Evolutionary conservation across 1,140 invertebrate species (phyloP), one percentile per base, ranked within the genome.

Genomic region (Drosophila sulfurigaster): DNA sequence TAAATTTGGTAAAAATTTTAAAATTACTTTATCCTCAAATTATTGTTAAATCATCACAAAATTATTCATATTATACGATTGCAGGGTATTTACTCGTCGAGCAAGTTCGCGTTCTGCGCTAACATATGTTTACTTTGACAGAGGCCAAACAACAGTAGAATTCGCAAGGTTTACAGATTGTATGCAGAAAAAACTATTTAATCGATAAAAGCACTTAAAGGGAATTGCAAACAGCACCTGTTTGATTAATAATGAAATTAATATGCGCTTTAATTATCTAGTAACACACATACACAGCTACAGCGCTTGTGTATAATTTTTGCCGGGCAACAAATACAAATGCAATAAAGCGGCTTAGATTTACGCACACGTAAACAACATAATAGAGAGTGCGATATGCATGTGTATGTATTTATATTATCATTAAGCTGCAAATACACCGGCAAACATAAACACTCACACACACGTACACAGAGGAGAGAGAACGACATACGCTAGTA

Each of bases 351-450:
- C 41, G 20, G 41, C 41, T 59, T 59, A 43, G 38, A 46, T 59
- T 45, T 46, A 46, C 57, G 20, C 20, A 16, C 20, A 38, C 41
- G n/a, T 56, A 45, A 45, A 8, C 51, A 57, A 32, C 65, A 38
- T 49, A n/a, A 45, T 5, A 52, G 13, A 38, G 13, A 38, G 32
- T 15, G n/a, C 20, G 38, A 8, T 25, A 35, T 25, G 38, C n/a
- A 15, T 20, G 10, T 13, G 30, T 46, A 30, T 43, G 11, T 35
- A 76, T 76, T 70, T 83, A 43, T 77, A 92, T 92, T 91, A 87
- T 92, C 91, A 92, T 92, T 91, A 91, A 54, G 79, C 67, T 57
- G 35, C 11, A 67, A 64, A 64, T 63, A 57, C 52, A 65, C 78
- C 80, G 80, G 83, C 70, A 72, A 64, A 71, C 73, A 76, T 32